A percentile compares a stretch with the other conserved stretches of the same genome.
Conservation (phyloP, 1,140 invertebrate genomes). For the Formica exsecta region DNA sequence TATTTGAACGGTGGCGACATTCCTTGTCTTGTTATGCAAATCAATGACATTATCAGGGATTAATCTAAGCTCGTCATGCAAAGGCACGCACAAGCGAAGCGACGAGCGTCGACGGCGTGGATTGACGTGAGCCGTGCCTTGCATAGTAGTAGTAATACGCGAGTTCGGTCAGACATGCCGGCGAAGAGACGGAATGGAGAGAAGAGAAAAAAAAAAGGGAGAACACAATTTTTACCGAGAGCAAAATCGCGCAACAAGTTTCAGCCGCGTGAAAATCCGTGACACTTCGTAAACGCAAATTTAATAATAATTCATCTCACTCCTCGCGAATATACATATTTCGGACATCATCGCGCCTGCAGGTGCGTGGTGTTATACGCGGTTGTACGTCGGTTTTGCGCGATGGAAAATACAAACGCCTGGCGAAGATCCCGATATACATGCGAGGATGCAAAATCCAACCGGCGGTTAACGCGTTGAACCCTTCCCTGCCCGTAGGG, state of each 20-base stretch:
- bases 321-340: not conserved
- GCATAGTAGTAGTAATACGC: slow-evolving; percentile 22
- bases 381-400: slow-evolving; percentile 36
- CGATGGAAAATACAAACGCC: slow-evolving; percentile 1
- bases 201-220: not conserved
- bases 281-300: not conserved
- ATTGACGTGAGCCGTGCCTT: slow-evolving; percentile 27
- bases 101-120: not conserved
- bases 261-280: not conserved
- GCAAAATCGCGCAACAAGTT: slow-evolving; percentile 61
- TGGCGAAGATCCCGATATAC: slow-evolving; percentile 12
- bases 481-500: slow-evolving; percentile 8
- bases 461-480: slow-evolving; percentile 30
- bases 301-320: not conserved
- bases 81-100: slow-evolving; percentile 1
- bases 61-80: slow-evolving; percentile 47
- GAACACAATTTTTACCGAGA: not conserved
- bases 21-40: slow-evolving; percentile 29
- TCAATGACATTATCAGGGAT: slow-evolving; percentile 14
- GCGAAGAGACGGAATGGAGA: not conserved
- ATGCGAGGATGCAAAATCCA: not conserved
- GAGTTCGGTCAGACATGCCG: not conserved
- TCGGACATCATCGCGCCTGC: not conserved
- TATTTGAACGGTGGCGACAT: not conserved
- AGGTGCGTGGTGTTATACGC: not conserved